These are phyloP conservation scores for Hippocampus zosterae DNA, from an alignment of 2,113 vertebrate genomes.

Conservation along the genomic window DNA sequence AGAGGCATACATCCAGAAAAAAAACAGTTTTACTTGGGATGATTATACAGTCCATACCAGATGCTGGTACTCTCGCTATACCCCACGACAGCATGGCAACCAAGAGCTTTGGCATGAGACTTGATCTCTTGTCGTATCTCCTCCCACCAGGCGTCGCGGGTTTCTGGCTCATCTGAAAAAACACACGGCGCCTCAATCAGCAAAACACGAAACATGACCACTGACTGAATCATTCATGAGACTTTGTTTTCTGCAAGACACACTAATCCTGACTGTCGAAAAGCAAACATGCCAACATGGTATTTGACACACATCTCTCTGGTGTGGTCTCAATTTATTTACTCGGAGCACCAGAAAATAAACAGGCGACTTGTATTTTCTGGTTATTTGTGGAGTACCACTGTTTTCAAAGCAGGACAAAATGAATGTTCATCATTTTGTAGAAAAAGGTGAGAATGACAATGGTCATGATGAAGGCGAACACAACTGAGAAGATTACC, in stretches of 20 bases:
- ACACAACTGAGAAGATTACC: constrained; percentile 18
- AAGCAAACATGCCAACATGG: constrained; percentile 6
- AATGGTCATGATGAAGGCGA: constrained; percentile 47
- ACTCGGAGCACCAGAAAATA: constrained; percentile 26
- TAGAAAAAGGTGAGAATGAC: constrained; percentile 35
- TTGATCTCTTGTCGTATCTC: constrained; percentile 99
- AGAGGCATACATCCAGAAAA: background rate
- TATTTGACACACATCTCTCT: constrained; percentile 2
- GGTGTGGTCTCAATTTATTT: constrained; percentile 3
- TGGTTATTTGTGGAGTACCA: constrained; percentile 37
- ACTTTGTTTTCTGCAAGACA: constrained; percentile 1
- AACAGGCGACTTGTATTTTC: constrained; percentile 32
- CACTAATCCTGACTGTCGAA: constrained; percentile 3
- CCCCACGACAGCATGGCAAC: constrained; percentile 95
- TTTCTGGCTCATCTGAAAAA: constrained; percentile 98
- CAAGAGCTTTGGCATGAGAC: constrained; percentile 96
- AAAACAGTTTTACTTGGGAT: background rate
- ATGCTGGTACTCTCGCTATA: constrained; percentile 99
- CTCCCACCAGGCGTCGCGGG: constrained; percentile 98
- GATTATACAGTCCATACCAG: constrained; percentile 75
- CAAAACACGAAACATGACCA: constrained; percentile 4
- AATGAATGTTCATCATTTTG: constrained; percentile 41
- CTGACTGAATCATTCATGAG: background rate
- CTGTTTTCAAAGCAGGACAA: constrained; percentile 54
- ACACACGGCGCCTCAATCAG: constrained; percentile 49